Conservation (phyloP, 1,140 invertebrate species). For the Delia radicum region DNA sequence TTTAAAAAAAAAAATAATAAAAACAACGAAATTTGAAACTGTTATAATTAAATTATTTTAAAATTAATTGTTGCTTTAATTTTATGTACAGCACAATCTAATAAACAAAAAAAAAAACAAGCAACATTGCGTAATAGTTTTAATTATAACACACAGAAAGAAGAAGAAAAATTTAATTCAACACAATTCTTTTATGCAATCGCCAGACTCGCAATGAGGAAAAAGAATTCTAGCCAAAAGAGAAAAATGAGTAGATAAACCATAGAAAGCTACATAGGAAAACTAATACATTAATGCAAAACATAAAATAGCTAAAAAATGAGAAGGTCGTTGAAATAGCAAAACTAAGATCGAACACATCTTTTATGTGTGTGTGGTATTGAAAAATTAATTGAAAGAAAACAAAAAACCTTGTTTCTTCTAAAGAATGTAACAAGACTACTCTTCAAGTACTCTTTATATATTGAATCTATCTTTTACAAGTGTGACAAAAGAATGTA, state of each 20-base stretch:
- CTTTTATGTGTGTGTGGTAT: not conserved
- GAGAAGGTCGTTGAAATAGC: not conserved
- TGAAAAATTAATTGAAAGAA: not conserved
- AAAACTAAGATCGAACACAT: not conserved
- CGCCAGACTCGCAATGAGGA: not conserved
- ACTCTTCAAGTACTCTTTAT: not conserved
- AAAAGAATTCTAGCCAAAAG: not conserved
- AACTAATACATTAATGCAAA: not conserved
- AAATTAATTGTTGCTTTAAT: not conserved
- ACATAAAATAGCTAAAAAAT: not conserved
- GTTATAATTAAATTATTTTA: not conserved
- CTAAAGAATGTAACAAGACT: not conserved
- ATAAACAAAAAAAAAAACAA: not conserved
- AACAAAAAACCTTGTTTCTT: not conserved
- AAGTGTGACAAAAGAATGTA: constrained; percentile 1
- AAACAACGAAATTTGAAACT: too few species aligned
- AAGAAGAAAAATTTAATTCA: not conserved
- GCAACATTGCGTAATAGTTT: not conserved
- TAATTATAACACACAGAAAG: not conserved
- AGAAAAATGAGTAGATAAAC: not conserved
- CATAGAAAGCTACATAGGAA: not conserved
- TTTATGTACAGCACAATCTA: not conserved
- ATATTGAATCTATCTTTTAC: not conserved
- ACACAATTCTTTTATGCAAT: not conserved
- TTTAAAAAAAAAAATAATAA: too few species aligned